These are phyloP conservation scores for Cotesia glomerata DNA, from an alignment of 1,140 invertebrate genomes.

Conservation along the genomic window DNA sequence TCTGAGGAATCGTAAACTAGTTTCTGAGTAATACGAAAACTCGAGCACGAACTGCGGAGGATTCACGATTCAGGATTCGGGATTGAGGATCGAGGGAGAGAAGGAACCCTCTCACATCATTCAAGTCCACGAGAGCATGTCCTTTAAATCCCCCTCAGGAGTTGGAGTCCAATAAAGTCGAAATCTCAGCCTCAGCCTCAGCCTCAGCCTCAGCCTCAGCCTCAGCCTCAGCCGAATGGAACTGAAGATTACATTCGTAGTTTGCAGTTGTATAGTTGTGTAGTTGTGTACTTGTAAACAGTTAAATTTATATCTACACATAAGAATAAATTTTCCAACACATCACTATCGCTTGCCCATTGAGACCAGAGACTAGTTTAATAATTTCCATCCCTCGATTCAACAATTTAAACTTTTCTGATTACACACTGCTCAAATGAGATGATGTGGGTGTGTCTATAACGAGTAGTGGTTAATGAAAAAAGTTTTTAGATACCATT, in stretches of 20 bases:
- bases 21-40: constrained; percentile 9
- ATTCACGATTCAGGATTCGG: no score
- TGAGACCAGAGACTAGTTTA: neutral
- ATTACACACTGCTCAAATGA: no score
- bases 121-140: constrained; percentile 11
- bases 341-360: neutral
- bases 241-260: neutral
- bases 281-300: neutral
- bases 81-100: no score
- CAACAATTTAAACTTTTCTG: no score
- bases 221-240: no score
- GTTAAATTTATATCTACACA: neutral
- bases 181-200: neutral
- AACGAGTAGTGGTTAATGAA: no score
- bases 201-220: no score
- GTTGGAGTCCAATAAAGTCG: constrained; percentile 5
- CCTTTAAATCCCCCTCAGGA: constrained; percentile 12
- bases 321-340: neutral
- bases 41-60: neutral
- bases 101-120: constrained; percentile 1
- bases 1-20: constrained; percentile 1
- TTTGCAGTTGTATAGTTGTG: neutral
- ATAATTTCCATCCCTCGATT: no score
- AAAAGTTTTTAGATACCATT: no score
- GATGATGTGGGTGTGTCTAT: no score